Percentiles rank a stretch among this genome's conserved stretches.
Evolutionary conservation across 2,797 vertebrate species (phyloP).

Genomic region (Oceanodroma leucorhoa): DNA sequence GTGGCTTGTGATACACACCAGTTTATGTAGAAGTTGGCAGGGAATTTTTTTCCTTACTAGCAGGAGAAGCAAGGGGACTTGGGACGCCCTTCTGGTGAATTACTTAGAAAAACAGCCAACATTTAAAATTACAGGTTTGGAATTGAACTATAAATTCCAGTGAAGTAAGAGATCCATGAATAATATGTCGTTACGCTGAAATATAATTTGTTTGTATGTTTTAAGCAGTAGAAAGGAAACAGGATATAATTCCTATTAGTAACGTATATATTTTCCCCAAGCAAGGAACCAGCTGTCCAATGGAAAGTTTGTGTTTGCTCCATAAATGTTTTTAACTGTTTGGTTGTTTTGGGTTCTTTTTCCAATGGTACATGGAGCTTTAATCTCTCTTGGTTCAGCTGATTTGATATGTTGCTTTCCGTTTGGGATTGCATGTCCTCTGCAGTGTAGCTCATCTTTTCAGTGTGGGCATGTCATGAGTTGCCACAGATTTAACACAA

Average conservation of each 20-base stretch:
- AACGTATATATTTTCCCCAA: constrained; percentile 40
- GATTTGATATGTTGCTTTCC: not conserved
- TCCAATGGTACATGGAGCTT: not conserved
- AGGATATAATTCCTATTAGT: constrained; percentile 28
- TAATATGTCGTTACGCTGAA: constrained; percentile 44
- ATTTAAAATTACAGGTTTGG: constrained; percentile 52
- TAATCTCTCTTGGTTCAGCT: not conserved
- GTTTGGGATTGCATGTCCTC: not conserved
- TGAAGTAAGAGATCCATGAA: constrained; percentile 45
- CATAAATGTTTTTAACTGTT: constrained; percentile 38
- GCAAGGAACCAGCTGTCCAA: constrained; percentile 35
- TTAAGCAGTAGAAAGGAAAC: constrained; percentile 48
- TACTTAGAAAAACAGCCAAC: constrained; percentile 53
- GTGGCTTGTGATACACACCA: not conserved
- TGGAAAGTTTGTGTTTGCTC: constrained; percentile 39
- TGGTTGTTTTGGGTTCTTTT: not conserved
- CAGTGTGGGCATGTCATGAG: not conserved
- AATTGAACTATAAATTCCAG: constrained; percentile 47
- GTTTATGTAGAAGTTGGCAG: not conserved
- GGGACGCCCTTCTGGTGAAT: constrained; percentile 42
- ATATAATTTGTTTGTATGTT: constrained; percentile 59
- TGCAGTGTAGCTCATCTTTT: not conserved
- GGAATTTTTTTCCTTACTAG: not conserved
- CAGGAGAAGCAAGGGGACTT: not conserved
- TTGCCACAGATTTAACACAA: not conserved